Percentiles rank a stretch among this genome's conserved stretches.
Conservation (phyloP, 1,140 invertebrate genomes). For the Onthophagus taurus region DNA sequence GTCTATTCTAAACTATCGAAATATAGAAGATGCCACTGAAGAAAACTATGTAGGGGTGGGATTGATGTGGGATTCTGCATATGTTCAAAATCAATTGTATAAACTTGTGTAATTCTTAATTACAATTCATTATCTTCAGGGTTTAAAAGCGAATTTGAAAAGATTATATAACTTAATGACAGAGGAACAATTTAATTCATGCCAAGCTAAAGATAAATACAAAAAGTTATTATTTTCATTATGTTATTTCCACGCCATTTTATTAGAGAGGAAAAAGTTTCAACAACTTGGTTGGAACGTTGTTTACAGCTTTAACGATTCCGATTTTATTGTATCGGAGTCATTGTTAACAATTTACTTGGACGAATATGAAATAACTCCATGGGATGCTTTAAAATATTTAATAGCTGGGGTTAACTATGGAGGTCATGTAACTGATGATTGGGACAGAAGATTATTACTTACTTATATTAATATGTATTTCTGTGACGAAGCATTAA, state of each 20-base stretch:
- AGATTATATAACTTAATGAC: slow-evolving; percentile 75
- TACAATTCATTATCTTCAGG: slow-evolving; percentile 41
- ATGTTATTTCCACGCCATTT: slow-evolving; percentile 84
- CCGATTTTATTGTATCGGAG: slow-evolving; percentile 82
- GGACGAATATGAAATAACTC: slow-evolving; percentile 73
- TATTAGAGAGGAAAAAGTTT: slow-evolving; percentile 82
- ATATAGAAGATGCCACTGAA: too few relatives aligned
- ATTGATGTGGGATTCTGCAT: too few relatives aligned
- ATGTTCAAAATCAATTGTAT: too few relatives aligned
- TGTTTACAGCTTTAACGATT: slow-evolving; percentile 79
- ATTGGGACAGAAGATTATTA: slow-evolving; percentile 80
- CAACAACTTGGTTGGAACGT: slow-evolving; percentile 86
- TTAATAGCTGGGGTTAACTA: slow-evolving; percentile 89
- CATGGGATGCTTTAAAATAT: slow-evolving; percentile 86
- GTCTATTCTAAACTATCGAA: too few relatives aligned
- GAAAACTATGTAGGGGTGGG: too few relatives aligned
- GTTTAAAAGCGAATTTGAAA: slow-evolving; percentile 83
- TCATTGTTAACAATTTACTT: slow-evolving; percentile 71
- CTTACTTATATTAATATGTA: slow-evolving; percentile 73
- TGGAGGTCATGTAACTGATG: slow-evolving; percentile 89
- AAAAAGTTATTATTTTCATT: slow-evolving; percentile 77
- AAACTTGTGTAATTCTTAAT: slow-evolving; percentile 4
- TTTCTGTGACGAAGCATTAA: slow-evolving; percentile 62
- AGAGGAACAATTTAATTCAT: slow-evolving; percentile 68
- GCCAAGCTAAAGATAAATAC: slow-evolving; percentile 68